Percentiles rank a stretch among this genome's conserved stretches.
phyloP scores from a whole-genome alignment of 92 coral and sea anemone species.

The Palythoa grandis region DNA sequence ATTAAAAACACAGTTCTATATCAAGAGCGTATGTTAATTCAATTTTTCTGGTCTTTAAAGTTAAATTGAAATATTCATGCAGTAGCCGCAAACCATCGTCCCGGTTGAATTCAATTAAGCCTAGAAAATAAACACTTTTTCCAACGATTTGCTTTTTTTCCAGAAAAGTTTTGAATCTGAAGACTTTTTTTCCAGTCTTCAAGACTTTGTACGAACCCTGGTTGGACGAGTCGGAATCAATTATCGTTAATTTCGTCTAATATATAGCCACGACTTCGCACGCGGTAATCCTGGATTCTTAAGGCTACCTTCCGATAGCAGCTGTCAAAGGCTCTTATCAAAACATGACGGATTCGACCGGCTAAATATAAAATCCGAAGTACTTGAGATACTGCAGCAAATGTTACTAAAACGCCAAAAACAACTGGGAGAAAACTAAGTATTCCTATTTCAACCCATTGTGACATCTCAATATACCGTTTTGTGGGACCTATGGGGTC shows the following conservation, averaged over 20 bases:
- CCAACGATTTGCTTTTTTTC: no score
- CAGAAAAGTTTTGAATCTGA: no score
- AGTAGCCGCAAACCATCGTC: no score
- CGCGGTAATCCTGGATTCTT: neutral
- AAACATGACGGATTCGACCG: neutral
- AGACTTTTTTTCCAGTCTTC: no score
- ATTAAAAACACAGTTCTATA: no score
- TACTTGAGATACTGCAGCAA: constrained; percentile 46
- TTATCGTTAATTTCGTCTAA: neutral
- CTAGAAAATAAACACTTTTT: no score
- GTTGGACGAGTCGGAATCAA: neutral
- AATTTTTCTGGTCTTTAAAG: no score
- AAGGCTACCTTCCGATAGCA: neutral
- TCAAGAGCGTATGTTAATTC: no score
- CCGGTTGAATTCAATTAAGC: no score
- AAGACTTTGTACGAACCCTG: no score
- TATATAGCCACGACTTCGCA: neutral
- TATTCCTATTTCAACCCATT: constrained; percentile 48
- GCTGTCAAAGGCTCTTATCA: neutral
- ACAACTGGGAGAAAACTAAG: constrained; percentile 47
- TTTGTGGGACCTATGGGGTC: constrained; percentile 38
- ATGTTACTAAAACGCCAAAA: neutral
- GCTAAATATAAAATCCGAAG: constrained; percentile 12
- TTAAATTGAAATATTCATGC: no score
- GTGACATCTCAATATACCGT: neutral